These are phyloP conservation scores for Poecilia gillii DNA, from an alignment of 2,797 vertebrate genomes.

Conservation along the genomic window DNA sequence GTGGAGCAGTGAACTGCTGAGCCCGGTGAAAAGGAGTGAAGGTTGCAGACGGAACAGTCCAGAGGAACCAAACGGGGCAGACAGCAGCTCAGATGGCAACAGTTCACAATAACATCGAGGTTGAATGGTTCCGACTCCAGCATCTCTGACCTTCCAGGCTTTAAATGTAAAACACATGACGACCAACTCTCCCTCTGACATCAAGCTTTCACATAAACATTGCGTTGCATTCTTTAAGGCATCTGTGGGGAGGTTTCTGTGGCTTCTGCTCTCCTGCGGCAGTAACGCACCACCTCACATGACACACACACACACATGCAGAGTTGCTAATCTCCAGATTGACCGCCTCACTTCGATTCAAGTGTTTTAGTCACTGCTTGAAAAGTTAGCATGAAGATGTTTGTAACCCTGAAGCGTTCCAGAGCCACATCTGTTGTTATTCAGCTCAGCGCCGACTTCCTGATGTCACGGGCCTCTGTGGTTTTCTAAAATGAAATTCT, in stretches of 20 bases:
- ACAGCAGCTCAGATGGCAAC: conserved; percentile 2
- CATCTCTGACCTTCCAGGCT: conserved; percentile 11
- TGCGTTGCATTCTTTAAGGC: conserved; percentile 75
- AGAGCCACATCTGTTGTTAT: not conserved
- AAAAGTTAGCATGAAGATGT: not conserved
- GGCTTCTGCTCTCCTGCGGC: conserved; percentile 52
- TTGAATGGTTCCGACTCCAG: not conserved
- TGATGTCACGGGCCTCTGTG: not conserved
- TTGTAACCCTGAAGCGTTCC: not conserved
- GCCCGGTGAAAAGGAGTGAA: conserved; percentile 11
- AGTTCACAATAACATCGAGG: not conserved
- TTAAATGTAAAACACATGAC: conserved; percentile 16
- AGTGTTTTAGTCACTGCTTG: not conserved
- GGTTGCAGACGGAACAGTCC: conserved; percentile 26
- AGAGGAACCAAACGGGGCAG: conserved; percentile 10
- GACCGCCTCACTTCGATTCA: not conserved
- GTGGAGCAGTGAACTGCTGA: conserved; percentile 16
- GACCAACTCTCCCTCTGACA: conserved; percentile 11
- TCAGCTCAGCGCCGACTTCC: conserved; percentile 22
- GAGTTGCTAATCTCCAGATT: not conserved
- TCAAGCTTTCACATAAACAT: conserved; percentile 15
- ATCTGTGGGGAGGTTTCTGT: conserved; percentile 62
- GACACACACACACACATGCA: not conserved
- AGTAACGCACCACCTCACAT: conserved; percentile 49
- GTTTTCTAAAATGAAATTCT: conserved; percentile 26